Conservation (phyloP, 2,113 vertebrate genomes). For the Tringa solitaria region DNA sequence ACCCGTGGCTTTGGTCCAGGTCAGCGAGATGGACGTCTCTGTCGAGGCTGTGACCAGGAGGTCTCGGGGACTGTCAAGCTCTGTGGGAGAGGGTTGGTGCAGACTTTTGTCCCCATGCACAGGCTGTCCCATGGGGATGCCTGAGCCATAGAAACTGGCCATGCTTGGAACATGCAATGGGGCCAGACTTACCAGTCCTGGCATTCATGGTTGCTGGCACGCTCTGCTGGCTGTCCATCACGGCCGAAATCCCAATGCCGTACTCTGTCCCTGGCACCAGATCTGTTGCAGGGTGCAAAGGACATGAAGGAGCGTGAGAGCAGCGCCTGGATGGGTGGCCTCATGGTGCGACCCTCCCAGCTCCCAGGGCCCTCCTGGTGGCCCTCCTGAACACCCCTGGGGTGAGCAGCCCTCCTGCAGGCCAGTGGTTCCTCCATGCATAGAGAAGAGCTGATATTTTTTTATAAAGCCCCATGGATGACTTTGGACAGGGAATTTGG, state of each 20-base stretch:
- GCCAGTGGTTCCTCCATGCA: neutral
- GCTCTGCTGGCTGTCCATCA: constrained; percentile 89
- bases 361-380: neutral
- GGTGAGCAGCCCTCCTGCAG: neutral
- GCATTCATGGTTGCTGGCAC: constrained; percentile 96
- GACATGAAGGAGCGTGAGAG: neutral
- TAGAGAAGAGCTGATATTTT: neutral
- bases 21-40: constrained; percentile 89
- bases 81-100: constrained; percentile 61
- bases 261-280: constrained; percentile 95
- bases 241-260: constrained; percentile 90
- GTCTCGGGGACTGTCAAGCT: constrained; percentile 88
- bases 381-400: neutral
- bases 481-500: constrained; percentile 2
- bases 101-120: neutral
- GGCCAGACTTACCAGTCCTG: constrained; percentile 86
- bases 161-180: neutral
- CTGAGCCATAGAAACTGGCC: neutral
- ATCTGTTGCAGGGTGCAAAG: constrained; percentile 70
- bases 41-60: constrained; percentile 91
- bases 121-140: neutral
- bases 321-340: neutral
- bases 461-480: neutral
- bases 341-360: neutral
- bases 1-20: constrained; percentile 88